Evolutionary conservation across 2,888 invertebrate species (phyloP).

Genomic region (Leptogaster cylindrica): DNA sequence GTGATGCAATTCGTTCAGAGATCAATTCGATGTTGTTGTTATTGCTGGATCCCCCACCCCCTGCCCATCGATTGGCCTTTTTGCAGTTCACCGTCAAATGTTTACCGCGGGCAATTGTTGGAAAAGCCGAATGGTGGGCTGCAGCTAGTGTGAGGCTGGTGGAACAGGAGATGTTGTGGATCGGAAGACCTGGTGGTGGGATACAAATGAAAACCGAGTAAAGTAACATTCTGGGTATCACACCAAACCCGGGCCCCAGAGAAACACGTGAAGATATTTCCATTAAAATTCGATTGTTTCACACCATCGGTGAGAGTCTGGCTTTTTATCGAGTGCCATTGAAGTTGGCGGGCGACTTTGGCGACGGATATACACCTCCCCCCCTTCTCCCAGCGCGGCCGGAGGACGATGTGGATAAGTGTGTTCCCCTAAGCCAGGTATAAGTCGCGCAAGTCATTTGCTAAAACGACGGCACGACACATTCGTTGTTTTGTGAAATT

Average conservation of each 20-base stretch:
- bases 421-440: too few species aligned
- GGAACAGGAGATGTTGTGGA: too few species aligned
- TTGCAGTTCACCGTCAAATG: conserved; percentile 8
- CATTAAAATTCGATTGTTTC: conserved; percentile 39
- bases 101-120: conserved; percentile 23
- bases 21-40: conserved; percentile 19
- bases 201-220: not conserved
- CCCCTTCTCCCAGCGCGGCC: too few species aligned
- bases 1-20: conserved; percentile 35
- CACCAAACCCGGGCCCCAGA: too few species aligned
- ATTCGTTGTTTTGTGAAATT: conserved; percentile 38
- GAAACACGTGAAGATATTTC: conserved; percentile 39
- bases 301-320: conserved; percentile 25
- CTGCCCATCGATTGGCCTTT: too few species aligned
- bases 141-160: not conserved
- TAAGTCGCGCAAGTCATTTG: conserved; percentile 1
- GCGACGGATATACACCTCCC: too few species aligned
- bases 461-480: conserved; percentile 28
- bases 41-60: too few species aligned
- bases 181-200: too few species aligned
- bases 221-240: not conserved
- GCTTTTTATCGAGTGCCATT: conserved; percentile 7
- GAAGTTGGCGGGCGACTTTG: too few species aligned
- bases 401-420: too few species aligned
- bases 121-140: not conserved